These are phyloP conservation scores for Palloptera scutellata DNA, from an alignment of 2,888 invertebrate species.

Conservation along the genomic window DNA sequence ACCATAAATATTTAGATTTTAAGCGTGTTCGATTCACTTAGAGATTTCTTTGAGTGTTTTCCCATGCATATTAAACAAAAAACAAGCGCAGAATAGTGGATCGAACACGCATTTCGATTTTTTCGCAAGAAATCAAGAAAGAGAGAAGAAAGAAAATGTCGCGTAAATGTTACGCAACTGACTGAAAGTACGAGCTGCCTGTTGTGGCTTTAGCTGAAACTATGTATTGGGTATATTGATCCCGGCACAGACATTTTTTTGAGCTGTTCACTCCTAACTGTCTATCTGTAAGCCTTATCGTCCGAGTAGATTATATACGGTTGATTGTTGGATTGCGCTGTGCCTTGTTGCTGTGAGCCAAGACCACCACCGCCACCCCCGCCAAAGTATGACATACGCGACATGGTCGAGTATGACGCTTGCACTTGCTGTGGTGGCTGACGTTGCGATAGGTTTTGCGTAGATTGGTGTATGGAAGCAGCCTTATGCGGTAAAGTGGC, in stretches of 20 bases:
- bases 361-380: conserved; percentile 39
- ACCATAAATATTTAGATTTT: no score
- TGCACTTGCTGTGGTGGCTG: conserved; percentile 37
- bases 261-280: background rate
- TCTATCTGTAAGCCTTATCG: conserved; percentile 64
- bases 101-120: no score
- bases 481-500: conserved; percentile 76
- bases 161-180: conserved; percentile 61
- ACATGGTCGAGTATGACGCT: conserved; percentile 70
- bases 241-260: no score
- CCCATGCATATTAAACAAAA: no score
- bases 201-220: no score
- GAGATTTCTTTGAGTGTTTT: no score
- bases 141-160: conserved; percentile 35
- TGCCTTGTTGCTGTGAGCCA: conserved; percentile 62
- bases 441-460: conserved; percentile 58
- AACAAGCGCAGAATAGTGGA: no score
- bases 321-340: conserved; percentile 52
- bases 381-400: conserved; percentile 69
- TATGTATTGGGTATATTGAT: no score
- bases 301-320: conserved; percentile 64
- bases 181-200: conserved; percentile 44
- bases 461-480: conserved; percentile 60
- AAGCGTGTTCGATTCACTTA: no score
- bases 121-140: background rate